Conservation (phyloP, 1,140 invertebrate genomes). For the Caenorhabditis remanei region DNA sequence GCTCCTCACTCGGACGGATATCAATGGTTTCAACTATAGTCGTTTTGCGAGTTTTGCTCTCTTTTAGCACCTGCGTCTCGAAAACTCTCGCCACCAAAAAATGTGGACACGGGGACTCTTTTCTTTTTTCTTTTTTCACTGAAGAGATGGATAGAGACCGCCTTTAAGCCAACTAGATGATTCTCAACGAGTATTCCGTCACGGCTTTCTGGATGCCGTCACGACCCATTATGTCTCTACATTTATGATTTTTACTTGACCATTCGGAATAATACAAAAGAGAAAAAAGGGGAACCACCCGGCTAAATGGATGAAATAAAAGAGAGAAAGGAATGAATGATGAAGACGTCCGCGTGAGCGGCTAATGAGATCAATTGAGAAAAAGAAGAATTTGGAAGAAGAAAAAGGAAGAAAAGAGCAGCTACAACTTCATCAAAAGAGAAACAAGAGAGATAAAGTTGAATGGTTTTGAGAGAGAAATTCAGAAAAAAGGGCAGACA, state of each 20-base stretch:
- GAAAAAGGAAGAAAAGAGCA: background rate
- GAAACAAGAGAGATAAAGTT: background rate
- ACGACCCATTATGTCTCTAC: conserved; percentile 22
- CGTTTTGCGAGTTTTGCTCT: conserved; percentile 56
- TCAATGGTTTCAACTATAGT: conserved; percentile 56
- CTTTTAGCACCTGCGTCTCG: conserved; percentile 49
- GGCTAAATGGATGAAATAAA: background rate
- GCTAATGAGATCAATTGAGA: conserved; percentile 49
- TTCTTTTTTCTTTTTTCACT: conserved; percentile 18
- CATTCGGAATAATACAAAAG: background rate
- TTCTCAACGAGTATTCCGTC: background rate
- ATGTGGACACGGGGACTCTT: conserved; percentile 55
- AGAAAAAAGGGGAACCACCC: background rate
- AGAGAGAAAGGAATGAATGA: background rate
- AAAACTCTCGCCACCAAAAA: conserved; percentile 45
- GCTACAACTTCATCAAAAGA: conserved; percentile 4
- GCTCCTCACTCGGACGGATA: conserved; percentile 54
- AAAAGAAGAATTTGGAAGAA: background rate
- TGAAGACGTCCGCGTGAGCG: conserved; percentile 11
- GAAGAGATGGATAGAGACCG: background rate
- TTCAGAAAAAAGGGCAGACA: background rate
- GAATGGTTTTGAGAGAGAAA: background rate
- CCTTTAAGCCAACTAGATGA: conserved; percentile 24
- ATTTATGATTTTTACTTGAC: conserved; percentile 12
- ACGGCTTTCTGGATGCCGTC: conserved; percentile 21